Evolutionary conservation across 1,140 invertebrate genomes (phyloP), one percentile per base, ranked within the genome.

Genomic region (Calosoma granatense): DNA sequence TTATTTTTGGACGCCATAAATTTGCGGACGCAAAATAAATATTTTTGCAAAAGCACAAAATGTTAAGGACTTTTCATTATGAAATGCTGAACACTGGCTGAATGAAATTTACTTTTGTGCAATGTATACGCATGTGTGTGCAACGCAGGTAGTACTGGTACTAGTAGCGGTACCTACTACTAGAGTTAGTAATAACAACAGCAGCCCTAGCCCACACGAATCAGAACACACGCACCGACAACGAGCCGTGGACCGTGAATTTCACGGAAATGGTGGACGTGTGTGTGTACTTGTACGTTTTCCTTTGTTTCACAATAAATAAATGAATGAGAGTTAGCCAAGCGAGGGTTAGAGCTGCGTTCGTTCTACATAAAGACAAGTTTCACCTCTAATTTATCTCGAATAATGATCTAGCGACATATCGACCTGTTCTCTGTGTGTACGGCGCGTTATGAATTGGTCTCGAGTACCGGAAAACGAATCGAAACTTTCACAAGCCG

Each of bases 1-100:
- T 71, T 71, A 71, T 71, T 71, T 71, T 71, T 64, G 69, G 66
- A 67, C 69, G 68, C 68, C 69, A 69, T 70, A 71, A 71, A 71
- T 71, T 71, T 70, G 67, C 65, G 69, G 67, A 61, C 62, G 41
- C 65, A 69, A 66, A 69, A 70, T 70, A 71, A 71, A 71, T 71
- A 71, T 71, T 71, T 71, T 71, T 64, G 65, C 67, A 71, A 69
- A 67, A 71, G 69, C 64, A 30, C 26, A 70, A 70, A 71, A 71
- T 69, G 70, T 68, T 70, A 70, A 71, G 70, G 70, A 71, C 69
- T 70, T 71, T 71, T 67, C 67, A 68, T 70, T 69, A 68, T 69
- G 63, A 17, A 47, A 47, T 47, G 41, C 41, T 4, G 41, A 30
- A 14, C 14, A 14, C 14, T 30, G 26, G 26, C 14, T 30, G 4